Evolutionary conservation across 2,888 invertebrate species (phyloP), one percentile per base, ranked within the genome.

Genomic region (Altica lythri): DNA sequence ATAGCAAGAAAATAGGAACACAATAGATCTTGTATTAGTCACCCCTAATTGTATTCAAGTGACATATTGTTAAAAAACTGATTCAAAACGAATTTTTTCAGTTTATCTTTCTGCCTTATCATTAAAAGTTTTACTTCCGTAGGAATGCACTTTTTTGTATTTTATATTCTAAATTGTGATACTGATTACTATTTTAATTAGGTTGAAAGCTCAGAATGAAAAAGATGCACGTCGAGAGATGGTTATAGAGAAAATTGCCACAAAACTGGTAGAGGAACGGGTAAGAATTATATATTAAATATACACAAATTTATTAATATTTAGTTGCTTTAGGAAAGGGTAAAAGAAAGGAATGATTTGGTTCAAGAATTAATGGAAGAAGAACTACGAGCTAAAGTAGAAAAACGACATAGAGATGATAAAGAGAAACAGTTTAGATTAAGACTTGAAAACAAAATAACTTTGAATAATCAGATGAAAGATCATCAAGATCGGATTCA

Each of bases 351-450:
- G 2, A 73, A 74, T 10, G 73, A 80, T 57, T 68, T 80, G 4
- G 76, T 81, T 27, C 76, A 75, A 49, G 68, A 74, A 2, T 72
- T 82, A 0, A 76, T 79, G 68, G 78, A 81, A 55, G 80, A 81
- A 64, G 82, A 82, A 62, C 69, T 69, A 8, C 61, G 80, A 12
- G 82, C 81, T 68, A 79, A 75, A 56, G 69, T 77, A n/a, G 71
- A 76, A 0, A 72, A 76, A 18, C 54, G 77, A 6, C 77, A 80
- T 25, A 66, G 73, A 16, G 69, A 74, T 50, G 73, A 76, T 35
- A 55, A 80, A 10, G 75, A 79, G 62, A 74, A 75, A 49, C 18
- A 61, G 5, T 72, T 79, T 10, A 64, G 75, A 10, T 62, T 71
- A 29, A 71, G 77, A 14, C 50, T 75, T 1, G 75, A 77, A 55